Conservation (phyloP, 2,797 vertebrate genomes). For the Spinus pinus region DNA sequence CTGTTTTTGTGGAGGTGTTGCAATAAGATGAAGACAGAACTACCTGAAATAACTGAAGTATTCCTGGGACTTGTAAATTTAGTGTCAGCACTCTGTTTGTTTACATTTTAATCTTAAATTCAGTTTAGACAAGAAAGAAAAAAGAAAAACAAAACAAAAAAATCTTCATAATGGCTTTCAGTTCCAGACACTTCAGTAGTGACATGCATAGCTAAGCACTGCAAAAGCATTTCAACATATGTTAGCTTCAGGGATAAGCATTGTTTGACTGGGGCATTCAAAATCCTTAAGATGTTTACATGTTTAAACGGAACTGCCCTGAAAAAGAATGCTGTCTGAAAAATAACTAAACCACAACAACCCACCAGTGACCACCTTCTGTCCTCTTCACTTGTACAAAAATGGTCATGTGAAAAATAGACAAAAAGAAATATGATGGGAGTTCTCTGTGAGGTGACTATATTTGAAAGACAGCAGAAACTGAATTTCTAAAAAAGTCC, state of each 20-base stretch:
- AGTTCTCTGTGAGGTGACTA: neutral
- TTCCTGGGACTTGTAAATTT: neutral
- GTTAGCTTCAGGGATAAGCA: neutral
- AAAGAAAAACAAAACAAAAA: neutral
- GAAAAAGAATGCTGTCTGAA: neutral
- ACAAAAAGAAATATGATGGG: neutral
- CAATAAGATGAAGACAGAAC: neutral
- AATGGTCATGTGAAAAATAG: neutral
- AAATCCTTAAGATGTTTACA: neutral
- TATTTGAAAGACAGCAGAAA: neutral
- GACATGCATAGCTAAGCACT: neutral
- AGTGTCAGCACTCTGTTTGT: neutral
- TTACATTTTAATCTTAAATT: neutral
- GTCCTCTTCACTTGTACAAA: neutral
- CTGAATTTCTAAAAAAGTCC: neutral
- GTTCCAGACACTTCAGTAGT: neutral
- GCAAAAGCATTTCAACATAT: neutral
- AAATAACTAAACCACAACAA: neutral
- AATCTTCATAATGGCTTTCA: neutral
- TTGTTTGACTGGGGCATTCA: neutral
- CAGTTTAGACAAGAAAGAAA: neutral
- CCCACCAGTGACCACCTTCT: neutral
- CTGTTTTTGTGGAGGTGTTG: conserved; percentile 11
- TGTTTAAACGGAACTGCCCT: neutral
- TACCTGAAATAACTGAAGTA: neutral